These are phyloP conservation scores for Chaitophorus viminalis DNA, from an alignment of 2,888 invertebrate genomes.

Conservation along the genomic window DNA sequence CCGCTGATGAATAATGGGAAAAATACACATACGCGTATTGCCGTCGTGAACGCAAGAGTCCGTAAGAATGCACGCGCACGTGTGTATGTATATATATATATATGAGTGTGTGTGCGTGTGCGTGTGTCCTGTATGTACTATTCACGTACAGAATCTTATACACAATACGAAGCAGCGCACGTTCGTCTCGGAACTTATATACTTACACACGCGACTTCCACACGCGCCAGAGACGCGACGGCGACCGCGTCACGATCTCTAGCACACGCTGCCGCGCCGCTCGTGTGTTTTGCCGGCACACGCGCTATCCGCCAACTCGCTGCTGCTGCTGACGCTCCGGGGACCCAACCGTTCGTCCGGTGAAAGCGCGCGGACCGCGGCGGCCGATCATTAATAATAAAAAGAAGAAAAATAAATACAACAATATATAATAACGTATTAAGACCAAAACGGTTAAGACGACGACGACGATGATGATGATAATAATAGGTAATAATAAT, in stretches of 20 bases:
- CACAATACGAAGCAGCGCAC: background rate
- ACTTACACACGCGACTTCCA: background rate
- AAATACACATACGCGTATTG: background rate
- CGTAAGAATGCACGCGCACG: background rate
- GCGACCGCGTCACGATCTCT: slow-evolving; percentile 54
- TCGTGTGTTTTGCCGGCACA: slow-evolving; percentile 30
- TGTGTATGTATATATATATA: background rate
- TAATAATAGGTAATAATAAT: too few relatives aligned
- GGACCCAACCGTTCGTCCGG: background rate
- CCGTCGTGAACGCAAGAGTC: slow-evolving; percentile 6
- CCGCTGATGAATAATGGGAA: background rate
- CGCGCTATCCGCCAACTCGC: background rate
- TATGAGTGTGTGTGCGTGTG: background rate
- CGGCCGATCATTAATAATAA: slow-evolving; percentile 35
- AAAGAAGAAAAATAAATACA: background rate
- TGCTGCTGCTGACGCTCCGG: too few relatives aligned
- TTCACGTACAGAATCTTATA: slow-evolving; percentile 31
- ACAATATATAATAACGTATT: slow-evolving; percentile 9
- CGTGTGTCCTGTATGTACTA: background rate
- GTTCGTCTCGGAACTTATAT: background rate
- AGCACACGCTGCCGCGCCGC: slow-evolving; percentile 56
- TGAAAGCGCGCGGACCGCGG: slow-evolving; percentile 31
- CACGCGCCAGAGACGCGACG: slow-evolving; percentile 16
- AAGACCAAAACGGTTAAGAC: slow-evolving; percentile 5
- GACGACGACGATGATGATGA: background rate